Base-by-base conservation (phyloP, 2,888 invertebrate species). In the Tenthredo scrophulariae region DNA sequence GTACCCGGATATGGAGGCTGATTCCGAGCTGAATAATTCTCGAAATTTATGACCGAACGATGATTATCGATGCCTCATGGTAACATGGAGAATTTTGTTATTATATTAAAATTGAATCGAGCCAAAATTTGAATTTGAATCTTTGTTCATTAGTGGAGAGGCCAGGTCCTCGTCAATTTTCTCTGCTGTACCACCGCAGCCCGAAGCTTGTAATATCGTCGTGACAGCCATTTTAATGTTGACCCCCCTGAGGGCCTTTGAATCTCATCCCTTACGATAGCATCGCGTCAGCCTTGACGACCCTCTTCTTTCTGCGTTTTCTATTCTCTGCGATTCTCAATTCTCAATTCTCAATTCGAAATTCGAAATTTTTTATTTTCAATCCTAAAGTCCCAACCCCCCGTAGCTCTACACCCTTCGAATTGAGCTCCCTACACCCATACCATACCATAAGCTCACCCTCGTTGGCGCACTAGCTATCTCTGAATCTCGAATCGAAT, bases 221-320 rank as follows among this genome's bases (percentile, higher is more conserved):
- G 90, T 91, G 91, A 91, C 91, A 91, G 91, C 91, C 91, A 91
- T 91, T 90, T 92, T 91, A 92, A 91, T 92, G 91, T 88, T 88
- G 87, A 89, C 89, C 89, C 91, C 89, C 67, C 84, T 46, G 89
- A 90, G 90, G 88, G 88, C 88, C 88, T 88, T 89, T 89, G 88
- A 90, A 89, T 91, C 90, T 91, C 92, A 29, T 85, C 72, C 91
- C 92, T 89, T 91, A 89, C 89, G 90, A 89, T 72, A 65, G 46
- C 89, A 87, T 88, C 86, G 85, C 86, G 86, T 87, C 86, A 84
- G 74, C 58, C 58, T 77, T 83, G 70, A 65, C 75, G 83, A 67
- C 58, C 82, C 84, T 84, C 86, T 84, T 84, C 85, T 84, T 62
- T 85, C 67, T 15, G 7, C 62, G 5, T 62, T 79, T 77, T 72